phyloP scores from a whole-genome alignment of 2,888 invertebrate genomes.

The Leptarthrus brevirostris region DNA sequence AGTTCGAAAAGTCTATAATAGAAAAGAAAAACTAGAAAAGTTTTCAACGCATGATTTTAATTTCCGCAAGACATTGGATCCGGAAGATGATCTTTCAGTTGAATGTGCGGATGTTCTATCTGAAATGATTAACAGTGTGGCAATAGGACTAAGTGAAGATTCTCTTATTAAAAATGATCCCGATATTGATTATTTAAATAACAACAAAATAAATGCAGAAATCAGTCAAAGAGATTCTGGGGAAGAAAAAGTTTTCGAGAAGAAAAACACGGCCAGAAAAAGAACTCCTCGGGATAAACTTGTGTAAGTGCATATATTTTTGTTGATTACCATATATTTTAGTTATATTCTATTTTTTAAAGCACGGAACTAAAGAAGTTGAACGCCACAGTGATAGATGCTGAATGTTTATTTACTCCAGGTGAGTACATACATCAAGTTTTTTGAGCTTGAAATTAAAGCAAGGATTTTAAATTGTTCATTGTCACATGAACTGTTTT shows the following conservation, averaged over 20 bases:
- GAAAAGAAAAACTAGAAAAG: conserved; percentile 59
- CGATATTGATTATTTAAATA: conserved; percentile 56
- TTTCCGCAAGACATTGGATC: conserved; percentile 57
- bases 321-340: not conserved
- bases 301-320: conserved; percentile 34
- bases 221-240: conserved; percentile 59
- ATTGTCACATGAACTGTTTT: no score
- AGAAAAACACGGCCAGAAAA: not conserved
- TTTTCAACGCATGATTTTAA: conserved; percentile 57
- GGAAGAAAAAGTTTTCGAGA: conserved; percentile 26
- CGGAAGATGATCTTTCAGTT: conserved; percentile 55
- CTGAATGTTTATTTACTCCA: conserved; percentile 55
- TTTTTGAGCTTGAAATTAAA: no score
- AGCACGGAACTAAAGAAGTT: conserved; percentile 72
- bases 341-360: conserved; percentile 54
- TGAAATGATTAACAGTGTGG: conserved; percentile 72
- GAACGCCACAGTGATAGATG: conserved; percentile 75
- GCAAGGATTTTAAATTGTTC: no score
- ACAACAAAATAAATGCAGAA: conserved; percentile 11
- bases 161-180: conserved; percentile 67
- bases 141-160: conserved; percentile 72
- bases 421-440: no score
- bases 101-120: conserved; percentile 68
- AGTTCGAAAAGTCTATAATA: conserved; percentile 67
- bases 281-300: conserved; percentile 16